Evolutionary conservation across 2,797 vertebrate species (phyloP), one percentile per base, ranked within the genome.

Genomic region (Rhynchotus rufescens): DNA sequence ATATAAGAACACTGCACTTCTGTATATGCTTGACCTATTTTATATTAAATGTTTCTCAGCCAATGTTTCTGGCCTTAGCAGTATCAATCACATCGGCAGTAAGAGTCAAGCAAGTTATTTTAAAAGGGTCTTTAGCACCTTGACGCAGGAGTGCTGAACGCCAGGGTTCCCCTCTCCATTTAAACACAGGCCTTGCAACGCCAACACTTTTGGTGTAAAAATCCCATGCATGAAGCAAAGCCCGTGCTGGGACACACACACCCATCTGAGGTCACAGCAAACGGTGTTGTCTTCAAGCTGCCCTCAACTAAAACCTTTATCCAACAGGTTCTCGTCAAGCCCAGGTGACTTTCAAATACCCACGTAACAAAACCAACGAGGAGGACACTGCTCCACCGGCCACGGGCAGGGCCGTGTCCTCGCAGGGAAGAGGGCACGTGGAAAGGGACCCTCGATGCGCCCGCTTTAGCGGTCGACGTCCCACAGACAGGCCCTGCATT

Each of bases 341-440:
- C 68, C 25, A 7, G 3, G 32, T 20, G 67, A 81, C 54, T 87
- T 74, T 57, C 68, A 59, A 51, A 72, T 36, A 32, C 56, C 28
- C 56, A 57, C 1, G 38, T 19, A 83, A 9, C 23, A 51, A 40
- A 84, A 54, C 54, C 62, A 17, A 4, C 1, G 15, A 36, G 36
- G 36, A 36, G 8, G 28, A 61, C 5, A 8, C 85, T n/a, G 5
- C 34, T 54, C 47, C 75, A 14, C 2, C 4, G 4, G 32, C 42
- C 44, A 1, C 0, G 69, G 40, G 16, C 1, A 7, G 56, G 19
- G 67, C 44, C 28, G 51, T 0, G 5, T 6, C 30, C 74, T 87
- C 2, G 0, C 59, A 42, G 78, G 59, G 3, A 47, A 47, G 64
- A 51, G 32, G 25, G 12, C 64, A 75, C n/a, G 80, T 88, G 82